Base-by-base conservation (phyloP, 2,888 invertebrate species). In the Labia minor region DNA sequence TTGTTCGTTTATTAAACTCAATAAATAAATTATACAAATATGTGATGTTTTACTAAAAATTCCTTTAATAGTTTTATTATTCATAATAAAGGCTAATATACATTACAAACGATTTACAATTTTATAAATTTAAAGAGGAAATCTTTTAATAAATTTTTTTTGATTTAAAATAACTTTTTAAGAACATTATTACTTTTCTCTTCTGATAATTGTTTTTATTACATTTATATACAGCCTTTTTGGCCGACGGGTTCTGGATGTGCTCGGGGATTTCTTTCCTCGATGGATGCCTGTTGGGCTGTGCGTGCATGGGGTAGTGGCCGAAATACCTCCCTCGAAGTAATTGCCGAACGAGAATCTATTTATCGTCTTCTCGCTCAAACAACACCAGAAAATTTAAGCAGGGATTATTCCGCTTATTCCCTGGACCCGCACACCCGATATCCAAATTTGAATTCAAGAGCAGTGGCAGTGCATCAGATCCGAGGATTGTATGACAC, bases 161-260 rank as follows among this genome's bases (percentile, higher is more conserved):
- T 62, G 62, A 19, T 19, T 19, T 62, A 4, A 19, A 18, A 8
- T 62, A 2, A 63, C 68, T 70, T 67, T 62, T 62, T 67, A n/a
- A n/a, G n/a, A n/a, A n/a, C n/a, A n/a, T n/a, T n/a, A n/a, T n/a
- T n/a, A n/a, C n/a, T n/a, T n/a, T n/a, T n/a, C n/a, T n/a, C n/a
- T n/a, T n/a, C n/a, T n/a, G n/a, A n/a, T n/a, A n/a, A n/a, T n/a
- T n/a, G n/a, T n/a, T n/a, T n/a, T n/a, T n/a, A n/a, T n/a, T n/a
- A n/a, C n/a, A 69, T 21, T 70, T 71, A 72, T 70, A 78, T 78
- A 1, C 73, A 86, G 84, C 94, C 94, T 0, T 99, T 99, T 79
- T 99, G 99, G 98, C 99, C 98, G 3, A 97, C 96, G 0, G 99
- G 99, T 0, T 96, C 96, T 1, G 99, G 99, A 0, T 96, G 96